A percentile compares a stretch with the other conserved stretches of the same genome.
Evolutionary conservation across 2,113 vertebrate species (phyloP).

Genomic region (Rhipidura dahli): DNA sequence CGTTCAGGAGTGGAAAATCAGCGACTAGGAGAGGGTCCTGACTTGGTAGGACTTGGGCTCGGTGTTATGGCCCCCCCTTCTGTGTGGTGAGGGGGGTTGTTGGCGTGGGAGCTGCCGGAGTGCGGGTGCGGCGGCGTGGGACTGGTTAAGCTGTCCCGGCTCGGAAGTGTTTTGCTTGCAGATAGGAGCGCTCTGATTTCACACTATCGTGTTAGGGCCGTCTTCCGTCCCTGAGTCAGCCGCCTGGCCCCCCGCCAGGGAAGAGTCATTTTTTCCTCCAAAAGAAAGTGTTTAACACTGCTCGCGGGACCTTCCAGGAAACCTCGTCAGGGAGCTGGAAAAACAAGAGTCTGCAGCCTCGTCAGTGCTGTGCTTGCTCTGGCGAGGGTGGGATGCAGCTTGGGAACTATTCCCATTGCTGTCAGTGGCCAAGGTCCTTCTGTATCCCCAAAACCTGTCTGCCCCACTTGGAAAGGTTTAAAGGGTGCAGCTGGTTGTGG

Average conservation of each 20-base stretch:
- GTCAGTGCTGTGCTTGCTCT: background rate
- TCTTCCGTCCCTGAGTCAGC: conserved; percentile 72
- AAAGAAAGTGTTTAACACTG: conserved; percentile 66
- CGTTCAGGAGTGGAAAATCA: background rate
- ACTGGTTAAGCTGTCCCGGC: background rate
- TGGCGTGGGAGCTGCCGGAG: accelerated
- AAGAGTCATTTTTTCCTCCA: conserved; percentile 74
- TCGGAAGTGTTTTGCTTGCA: conserved; percentile 58
- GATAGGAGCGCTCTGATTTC: conserved; percentile 65
- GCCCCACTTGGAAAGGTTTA: background rate
- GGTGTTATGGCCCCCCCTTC: background rate
- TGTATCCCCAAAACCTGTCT: background rate
- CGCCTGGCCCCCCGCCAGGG: conserved; percentile 61
- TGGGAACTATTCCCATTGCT: background rate
- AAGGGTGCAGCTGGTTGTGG: background rate
- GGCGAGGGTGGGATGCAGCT: background rate
- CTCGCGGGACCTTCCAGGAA: conserved; percentile 40
- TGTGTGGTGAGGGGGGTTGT: background rate
- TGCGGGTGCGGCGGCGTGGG: accelerated
- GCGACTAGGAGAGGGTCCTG: background rate
- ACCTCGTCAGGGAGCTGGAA: conserved; percentile 40
- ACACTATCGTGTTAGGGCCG: conserved; percentile 54
- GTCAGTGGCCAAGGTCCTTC: accelerated
- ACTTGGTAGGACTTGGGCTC: background rate
- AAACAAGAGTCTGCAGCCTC: conserved; percentile 30